These are phyloP conservation scores for Bellardia pandia DNA, from an alignment of 2,888 invertebrate genomes.

Conservation along the genomic window DNA sequence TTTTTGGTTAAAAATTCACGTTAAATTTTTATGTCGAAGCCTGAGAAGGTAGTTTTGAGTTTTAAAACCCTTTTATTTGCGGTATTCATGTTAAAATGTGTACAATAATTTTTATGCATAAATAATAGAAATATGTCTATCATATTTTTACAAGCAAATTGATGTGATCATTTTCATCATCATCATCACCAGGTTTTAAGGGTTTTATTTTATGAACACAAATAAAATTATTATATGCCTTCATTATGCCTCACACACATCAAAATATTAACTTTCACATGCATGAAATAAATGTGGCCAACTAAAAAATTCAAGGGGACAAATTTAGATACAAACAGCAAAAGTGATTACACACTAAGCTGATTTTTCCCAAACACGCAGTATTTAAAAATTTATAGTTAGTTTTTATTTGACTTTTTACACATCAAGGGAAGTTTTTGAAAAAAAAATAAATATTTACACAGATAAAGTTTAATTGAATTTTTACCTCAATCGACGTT, in stretches of 20 bases:
- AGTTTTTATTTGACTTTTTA: too few species aligned
- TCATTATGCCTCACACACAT: neutral
- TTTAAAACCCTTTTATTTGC: neutral
- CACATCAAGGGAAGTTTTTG: too few species aligned
- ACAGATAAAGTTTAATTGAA: too few species aligned
- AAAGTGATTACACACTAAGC: too few species aligned
- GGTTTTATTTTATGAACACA: constrained; percentile 4
- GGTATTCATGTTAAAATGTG: neutral
- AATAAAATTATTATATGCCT: neutral
- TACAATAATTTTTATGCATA: constrained; percentile 45
- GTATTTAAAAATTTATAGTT: too few species aligned
- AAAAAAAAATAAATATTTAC: too few species aligned
- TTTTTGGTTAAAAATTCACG: neutral
- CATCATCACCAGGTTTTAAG: neutral
- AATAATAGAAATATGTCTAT: constrained; percentile 37
- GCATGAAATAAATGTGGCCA: constrained; percentile 23
- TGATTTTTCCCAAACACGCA: too few species aligned
- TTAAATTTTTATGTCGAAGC: neutral
- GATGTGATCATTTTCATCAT: constrained; percentile 56
- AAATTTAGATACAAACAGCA: neutral
- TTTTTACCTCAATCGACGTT: too few species aligned
- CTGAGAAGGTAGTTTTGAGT: neutral
- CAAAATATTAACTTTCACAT: neutral
- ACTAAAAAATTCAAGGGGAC: neutral
- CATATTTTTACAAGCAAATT: constrained; percentile 47